Percentiles rank a stretch among this genome's conserved stretches.
Evolutionary conservation across 2,113 vertebrate genomes (phyloP).

Genomic region (Campylomormyrus tamandua): DNA sequence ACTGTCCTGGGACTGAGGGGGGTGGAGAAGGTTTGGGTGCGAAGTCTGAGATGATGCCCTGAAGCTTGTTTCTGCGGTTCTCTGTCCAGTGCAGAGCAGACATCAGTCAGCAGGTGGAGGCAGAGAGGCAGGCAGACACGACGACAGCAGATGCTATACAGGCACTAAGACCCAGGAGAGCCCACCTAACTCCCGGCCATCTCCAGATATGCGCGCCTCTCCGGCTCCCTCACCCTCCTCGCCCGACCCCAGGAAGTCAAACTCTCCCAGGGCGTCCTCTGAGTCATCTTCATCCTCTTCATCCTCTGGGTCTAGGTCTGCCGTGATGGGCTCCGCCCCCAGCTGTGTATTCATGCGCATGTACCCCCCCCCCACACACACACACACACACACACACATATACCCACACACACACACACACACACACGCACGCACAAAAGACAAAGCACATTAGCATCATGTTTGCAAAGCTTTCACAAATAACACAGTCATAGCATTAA

Average conservation of each 20-base stretch:
- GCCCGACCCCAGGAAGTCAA: slow-evolving; percentile 80
- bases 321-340: slow-evolving; percentile 65
- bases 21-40: slow-evolving; percentile 67
- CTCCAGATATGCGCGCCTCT: slow-evolving; percentile 67
- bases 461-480: background rate
- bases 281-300: slow-evolving; percentile 85
- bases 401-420: background rate
- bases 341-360: slow-evolving; percentile 49
- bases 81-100: slow-evolving; percentile 63
- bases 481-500: background rate
- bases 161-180: slow-evolving; percentile 22
- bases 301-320: slow-evolving; percentile 75
- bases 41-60: slow-evolving; percentile 78
- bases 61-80: slow-evolving; percentile 76
- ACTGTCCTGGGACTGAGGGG: slow-evolving; percentile 63
- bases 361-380: background rate
- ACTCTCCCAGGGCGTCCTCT: slow-evolving; percentile 80
- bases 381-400: background rate
- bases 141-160: background rate
- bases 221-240: slow-evolving; percentile 76
- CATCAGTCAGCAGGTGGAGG: slow-evolving; percentile 26
- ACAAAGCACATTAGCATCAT: background rate
- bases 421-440: background rate
- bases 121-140: slow-evolving; percentile 13
- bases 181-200: slow-evolving; percentile 76